These are phyloP conservation scores for Macrotis lagotis DNA, from an alignment of 2,113 vertebrate genomes.

Conservation along the genomic window DNA sequence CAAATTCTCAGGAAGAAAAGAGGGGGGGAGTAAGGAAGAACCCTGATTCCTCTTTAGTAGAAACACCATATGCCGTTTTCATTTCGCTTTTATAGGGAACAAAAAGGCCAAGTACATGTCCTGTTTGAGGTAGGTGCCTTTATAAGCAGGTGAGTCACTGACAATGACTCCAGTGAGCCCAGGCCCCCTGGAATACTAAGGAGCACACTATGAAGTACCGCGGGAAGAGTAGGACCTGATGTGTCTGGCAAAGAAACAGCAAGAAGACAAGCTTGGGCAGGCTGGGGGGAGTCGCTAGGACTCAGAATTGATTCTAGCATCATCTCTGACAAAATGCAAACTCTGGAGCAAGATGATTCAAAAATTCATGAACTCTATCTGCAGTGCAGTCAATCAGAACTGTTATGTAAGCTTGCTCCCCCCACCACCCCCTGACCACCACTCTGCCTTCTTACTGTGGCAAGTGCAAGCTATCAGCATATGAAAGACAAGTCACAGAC, in stretches of 20 bases:
- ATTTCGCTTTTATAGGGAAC: constrained; percentile 15
- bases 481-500: background rate
- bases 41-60: background rate
- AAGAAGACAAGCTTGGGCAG: background rate
- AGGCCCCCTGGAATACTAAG: background rate
- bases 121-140: constrained; percentile 10
- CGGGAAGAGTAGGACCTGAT: background rate
- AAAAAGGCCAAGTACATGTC: background rate
- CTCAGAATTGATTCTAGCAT: background rate
- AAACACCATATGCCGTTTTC: constrained; percentile 14
- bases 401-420: background rate
- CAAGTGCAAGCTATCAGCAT: background rate
- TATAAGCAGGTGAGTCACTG: constrained; percentile 6
- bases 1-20: background rate
- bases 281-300: background rate
- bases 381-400: background rate
- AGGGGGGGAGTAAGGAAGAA: background rate
- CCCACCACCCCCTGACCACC: background rate
- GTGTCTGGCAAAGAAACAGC: background rate
- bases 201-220: background rate
- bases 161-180: background rate
- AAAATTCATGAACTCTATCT: background rate
- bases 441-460: background rate
- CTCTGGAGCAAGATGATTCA: background rate
- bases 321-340: background rate